Evolutionary conservation across 2,113 vertebrate species (phyloP).

Genomic region (Lepisosteus oculatus): DNA sequence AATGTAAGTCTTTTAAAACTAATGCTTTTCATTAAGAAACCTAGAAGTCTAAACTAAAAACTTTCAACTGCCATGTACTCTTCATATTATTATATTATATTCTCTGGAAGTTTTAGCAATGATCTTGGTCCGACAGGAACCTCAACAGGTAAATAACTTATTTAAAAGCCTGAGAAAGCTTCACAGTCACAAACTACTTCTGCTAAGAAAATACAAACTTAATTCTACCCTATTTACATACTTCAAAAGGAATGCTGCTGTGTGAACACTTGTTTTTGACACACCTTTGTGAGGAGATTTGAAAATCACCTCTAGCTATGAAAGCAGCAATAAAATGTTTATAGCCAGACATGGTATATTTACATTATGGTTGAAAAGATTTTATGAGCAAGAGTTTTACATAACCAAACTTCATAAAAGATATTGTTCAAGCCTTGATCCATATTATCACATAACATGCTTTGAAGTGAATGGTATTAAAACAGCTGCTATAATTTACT

Average conservation of each 20-base stretch:
- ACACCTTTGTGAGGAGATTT: conserved; percentile 10
- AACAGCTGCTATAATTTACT: too few species aligned
- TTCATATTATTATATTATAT: conserved; percentile 4
- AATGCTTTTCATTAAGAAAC: too few species aligned
- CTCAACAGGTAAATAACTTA: not conserved
- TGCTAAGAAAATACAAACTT: conserved; percentile 29
- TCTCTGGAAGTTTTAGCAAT: not conserved
- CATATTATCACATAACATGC: too few species aligned
- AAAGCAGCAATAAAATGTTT: conserved; percentile 72
- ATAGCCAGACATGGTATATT: conserved; percentile 66
- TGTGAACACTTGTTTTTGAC: conserved; percentile 37
- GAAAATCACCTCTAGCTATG: conserved; percentile 62
- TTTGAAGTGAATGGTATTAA: too few species aligned
- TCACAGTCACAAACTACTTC: conserved; percentile 35
- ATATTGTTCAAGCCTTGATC: conserved; percentile 35
- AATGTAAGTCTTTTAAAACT: too few species aligned
- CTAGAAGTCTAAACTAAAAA: too few species aligned
- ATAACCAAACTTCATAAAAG: conserved; percentile 48
- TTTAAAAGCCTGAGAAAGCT: not conserved
- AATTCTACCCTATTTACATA: conserved; percentile 50
- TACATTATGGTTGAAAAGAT: conserved; percentile 48
- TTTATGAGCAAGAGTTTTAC: conserved; percentile 67
- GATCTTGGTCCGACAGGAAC: conserved; percentile 15
- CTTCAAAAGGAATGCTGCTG: conserved; percentile 67
- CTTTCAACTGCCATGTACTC: too few species aligned